phyloP scores from a whole-genome alignment of 1,140 invertebrate genomes.

The Drosophila biarmipes region DNA sequence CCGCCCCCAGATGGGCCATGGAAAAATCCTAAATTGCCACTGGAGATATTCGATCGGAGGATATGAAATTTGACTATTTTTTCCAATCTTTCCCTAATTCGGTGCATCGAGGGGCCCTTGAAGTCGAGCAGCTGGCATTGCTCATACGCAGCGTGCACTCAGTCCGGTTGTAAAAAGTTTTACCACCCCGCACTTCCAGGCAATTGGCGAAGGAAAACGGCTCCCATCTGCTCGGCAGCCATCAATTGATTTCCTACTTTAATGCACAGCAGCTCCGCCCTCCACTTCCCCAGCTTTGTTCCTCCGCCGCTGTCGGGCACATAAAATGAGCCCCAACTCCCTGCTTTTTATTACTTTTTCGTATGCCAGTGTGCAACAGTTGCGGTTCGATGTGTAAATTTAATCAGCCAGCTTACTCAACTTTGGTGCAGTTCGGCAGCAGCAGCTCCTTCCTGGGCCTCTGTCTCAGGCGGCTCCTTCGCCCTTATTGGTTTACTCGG shows the following conservation, averaged over 20 bases:
- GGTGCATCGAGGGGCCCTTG: slow-evolving; percentile 1
- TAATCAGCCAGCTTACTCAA: slow-evolving; percentile 71
- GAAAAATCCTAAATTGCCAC: slow-evolving; percentile 38
- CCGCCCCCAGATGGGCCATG: slow-evolving; percentile 6
- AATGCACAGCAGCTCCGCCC: slow-evolving; percentile 25
- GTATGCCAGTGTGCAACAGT: slow-evolving; percentile 67
- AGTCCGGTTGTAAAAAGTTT: slow-evolving; percentile 46
- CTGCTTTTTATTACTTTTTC: slow-evolving; percentile 24
- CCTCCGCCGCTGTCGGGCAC: slow-evolving; percentile 28
- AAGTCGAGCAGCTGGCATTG: slow-evolving; percentile 28
- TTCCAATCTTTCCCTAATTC: slow-evolving; percentile 13
- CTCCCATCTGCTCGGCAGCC: slow-evolving; percentile 57
- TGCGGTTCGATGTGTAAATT: slow-evolving; percentile 76
- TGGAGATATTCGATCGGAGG: slow-evolving; percentile 5
- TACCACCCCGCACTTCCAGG: slow-evolving; percentile 66
- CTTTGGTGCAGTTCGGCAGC: slow-evolving; percentile 35
- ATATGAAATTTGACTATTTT: slow-evolving; percentile 18
- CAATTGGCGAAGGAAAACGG: slow-evolving; percentile 57
- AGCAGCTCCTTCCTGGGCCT: background rate
- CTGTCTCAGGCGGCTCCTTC: slow-evolving; percentile 6
- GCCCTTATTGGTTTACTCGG: slow-evolving; percentile 38
- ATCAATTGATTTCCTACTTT: slow-evolving; percentile 62
- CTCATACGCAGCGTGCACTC: slow-evolving; percentile 50
- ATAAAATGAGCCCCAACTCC: slow-evolving; percentile 47
- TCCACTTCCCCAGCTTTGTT: slow-evolving; percentile 46